Conservation (phyloP, 2,888 invertebrate genomes). For the Cepaea hortensis region DNA sequence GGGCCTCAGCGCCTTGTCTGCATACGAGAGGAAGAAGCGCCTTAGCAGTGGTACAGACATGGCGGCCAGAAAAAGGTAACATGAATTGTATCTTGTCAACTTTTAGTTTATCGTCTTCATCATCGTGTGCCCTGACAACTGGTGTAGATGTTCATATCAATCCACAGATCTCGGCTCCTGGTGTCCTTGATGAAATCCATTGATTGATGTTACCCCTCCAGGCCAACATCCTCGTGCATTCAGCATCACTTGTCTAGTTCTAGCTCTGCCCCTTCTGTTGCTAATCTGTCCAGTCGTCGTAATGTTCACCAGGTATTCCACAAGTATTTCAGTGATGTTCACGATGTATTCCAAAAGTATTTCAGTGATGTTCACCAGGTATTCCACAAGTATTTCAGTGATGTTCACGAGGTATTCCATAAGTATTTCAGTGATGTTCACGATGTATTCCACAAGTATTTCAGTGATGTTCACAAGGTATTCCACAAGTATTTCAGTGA, state of each 20-base stretch:
- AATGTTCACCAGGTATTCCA: no score
- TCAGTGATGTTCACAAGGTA: no score
- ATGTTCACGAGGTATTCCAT: no score
- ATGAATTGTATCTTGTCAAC: neutral
- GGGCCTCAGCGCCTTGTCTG: constrained; percentile 35
- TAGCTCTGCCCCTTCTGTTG: neutral
- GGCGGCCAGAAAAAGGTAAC: neutral
- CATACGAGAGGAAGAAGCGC: constrained; percentile 37
- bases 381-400: no score
- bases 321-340: no score
- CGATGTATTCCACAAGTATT: no score
- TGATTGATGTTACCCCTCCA: neutral
- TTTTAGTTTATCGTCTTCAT: neutral
- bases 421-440: no score
- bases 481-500: no score
- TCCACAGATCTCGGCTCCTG: neutral
- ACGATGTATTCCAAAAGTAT: no score
- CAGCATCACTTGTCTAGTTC: neutral
- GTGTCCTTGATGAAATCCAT: neutral
- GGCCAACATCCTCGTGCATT: neutral
- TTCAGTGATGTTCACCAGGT: no score
- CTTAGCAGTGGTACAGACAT: neutral
- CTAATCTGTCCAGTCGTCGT: neutral
- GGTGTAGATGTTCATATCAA: neutral
- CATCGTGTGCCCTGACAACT: neutral